Conservation (phyloP, 2,797 vertebrate genomes). For the Macropus fuliginosus region DNA sequence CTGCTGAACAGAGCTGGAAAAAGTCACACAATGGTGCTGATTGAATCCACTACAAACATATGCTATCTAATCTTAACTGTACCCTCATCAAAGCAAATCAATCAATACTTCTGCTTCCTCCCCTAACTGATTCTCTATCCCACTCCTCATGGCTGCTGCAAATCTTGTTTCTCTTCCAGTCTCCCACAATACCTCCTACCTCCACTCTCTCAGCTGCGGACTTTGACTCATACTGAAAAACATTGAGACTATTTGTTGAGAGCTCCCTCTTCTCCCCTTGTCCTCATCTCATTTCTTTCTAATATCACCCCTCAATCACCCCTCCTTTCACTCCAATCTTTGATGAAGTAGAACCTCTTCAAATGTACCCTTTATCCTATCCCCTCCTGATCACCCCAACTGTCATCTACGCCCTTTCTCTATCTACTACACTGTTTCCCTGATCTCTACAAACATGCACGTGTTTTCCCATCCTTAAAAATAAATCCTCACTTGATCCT, state of each 20-base stretch:
- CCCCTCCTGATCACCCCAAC: not conserved
- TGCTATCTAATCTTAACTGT: not conserved
- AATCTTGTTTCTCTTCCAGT: not conserved
- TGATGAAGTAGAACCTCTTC: not conserved
- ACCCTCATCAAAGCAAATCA: not conserved
- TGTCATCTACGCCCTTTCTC: not conserved
- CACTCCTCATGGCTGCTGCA: not conserved
- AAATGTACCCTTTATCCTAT: not conserved
- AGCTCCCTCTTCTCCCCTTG: not conserved
- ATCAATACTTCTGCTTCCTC: not conserved
- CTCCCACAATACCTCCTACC: not conserved
- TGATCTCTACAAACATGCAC: not conserved
- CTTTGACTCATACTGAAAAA: not conserved
- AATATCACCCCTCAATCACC: not conserved
- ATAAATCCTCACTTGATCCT: not conserved
- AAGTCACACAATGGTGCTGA: not conserved
- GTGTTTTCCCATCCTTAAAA: not conserved
- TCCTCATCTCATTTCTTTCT: not conserved
- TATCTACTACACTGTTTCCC: not conserved
- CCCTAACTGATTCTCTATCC: not conserved
- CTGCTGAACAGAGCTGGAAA: not conserved
- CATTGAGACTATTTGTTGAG: not conserved
- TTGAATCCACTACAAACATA: not conserved
- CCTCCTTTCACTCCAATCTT: not conserved
- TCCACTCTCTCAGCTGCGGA: not conserved